Percentiles rank a stretch among this genome's conserved stretches.
Evolutionary conservation across 1,140 invertebrate genomes (phyloP).

Genomic region (Drosophila ananassae): DNA sequence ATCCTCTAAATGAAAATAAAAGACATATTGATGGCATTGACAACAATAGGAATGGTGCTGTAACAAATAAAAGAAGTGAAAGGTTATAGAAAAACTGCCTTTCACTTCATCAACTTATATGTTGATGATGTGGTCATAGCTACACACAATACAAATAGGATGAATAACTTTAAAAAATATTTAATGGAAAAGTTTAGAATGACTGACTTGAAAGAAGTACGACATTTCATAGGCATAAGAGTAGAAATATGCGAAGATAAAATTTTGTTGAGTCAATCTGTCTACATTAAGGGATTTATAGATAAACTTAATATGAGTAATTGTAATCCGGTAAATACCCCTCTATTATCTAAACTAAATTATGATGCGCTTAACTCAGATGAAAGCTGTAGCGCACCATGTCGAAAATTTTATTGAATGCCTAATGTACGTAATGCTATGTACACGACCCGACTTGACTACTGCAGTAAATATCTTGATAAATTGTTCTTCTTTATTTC

Average conservation of each 20-base stretch:
- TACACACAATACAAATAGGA: neutral
- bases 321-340: too few species aligned
- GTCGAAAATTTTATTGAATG: neutral
- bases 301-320: too few species aligned
- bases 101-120: constrained; percentile 1
- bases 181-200: neutral
- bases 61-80: constrained; percentile 11
- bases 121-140: neutral
- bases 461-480: neutral
- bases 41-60: neutral
- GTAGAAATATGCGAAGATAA: neutral
- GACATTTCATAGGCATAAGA: neutral
- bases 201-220: neutral
- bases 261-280: neutral
- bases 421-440: neutral
- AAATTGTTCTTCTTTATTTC: neutral
- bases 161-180: neutral
- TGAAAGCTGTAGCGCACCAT: neutral
- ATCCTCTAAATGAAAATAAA: constrained; percentile 5
- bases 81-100: constrained; percentile 20
- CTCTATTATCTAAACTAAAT: neutral
- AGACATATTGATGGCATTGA: neutral
- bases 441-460: neutral
- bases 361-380: neutral
- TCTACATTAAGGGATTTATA: neutral